Evolutionary conservation across 1,140 invertebrate genomes (phyloP), one percentile per base, ranked within the genome.

Genomic region (Drosophila parabipectinata): DNA sequence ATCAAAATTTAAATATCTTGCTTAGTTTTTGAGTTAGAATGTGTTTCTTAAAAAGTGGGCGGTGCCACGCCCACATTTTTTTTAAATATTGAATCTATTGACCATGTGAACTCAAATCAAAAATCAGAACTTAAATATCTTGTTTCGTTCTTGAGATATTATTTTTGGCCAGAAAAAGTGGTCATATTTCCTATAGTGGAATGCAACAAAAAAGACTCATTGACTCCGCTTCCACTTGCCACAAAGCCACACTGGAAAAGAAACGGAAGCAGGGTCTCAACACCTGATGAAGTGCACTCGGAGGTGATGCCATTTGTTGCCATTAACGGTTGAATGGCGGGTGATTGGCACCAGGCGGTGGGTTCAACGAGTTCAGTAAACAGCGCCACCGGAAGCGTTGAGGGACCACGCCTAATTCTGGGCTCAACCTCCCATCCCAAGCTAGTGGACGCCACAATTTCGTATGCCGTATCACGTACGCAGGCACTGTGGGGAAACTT

Each of bases 241-340:
- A 37, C 34, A 37, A 12, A 4, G 34, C 34, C 34, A n/a, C 26
- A 24, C 14, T 32, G 47, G 41, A 24, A 58, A 59, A 71, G 54
- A 58, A 85, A 68, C 71, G 83, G 82, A 69, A 82, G 64, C 84
- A 77, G 69, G 78, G 51, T 50, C 63, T 47, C 64, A 14, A 50
- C 44, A 32, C 34, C 77, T 75, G 74, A 87, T 77, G 74, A 75
- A 87, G 81, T 66, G 66, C 83, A 82, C 69, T 85, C 74, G 61
- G 56, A 72, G 74, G 78, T 72, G 82, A 62, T 71, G 64, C 73
- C 72, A 53, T 72, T 72, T 79, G 71, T 63, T 78, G 68, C 50
- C 45, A 68, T 77, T 60, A 74, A 58, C 72, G 66, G 63, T 30
- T 69, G 66, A 69, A 69, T 69, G 64, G 51, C 63, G 34, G 63